Evolutionary conservation across 1,140 invertebrate species (phyloP), one percentile per base, ranked within the genome.

Genomic region (Asbolus verrucosus): DNA sequence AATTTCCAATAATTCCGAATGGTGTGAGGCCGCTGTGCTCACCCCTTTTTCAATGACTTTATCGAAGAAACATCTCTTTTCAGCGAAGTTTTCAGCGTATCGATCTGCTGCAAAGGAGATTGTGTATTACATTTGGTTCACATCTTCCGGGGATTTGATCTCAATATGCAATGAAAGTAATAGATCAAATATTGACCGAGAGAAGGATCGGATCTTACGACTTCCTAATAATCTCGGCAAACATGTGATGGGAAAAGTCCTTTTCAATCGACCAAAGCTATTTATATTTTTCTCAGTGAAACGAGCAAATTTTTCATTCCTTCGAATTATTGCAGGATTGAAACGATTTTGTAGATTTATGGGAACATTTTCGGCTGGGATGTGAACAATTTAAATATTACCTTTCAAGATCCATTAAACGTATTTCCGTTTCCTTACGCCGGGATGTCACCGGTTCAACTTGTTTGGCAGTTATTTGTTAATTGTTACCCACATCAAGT

Each of bases 81-180:
- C 19, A 30, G 19, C 9, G 30, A 54, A 54, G 46, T 54, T 54
- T 54, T 54, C 24, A 54, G 30, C 18, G 8, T 54, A 54, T 54
- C 46, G 46, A 54, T 54, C 46, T 9, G 4, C 13, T 24, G n/a
- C 11, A 54, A 54, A 54, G 15, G 46, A 54, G 46, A 54, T 54
- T 54, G 46, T 54, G 46, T 54, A 54, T 54, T 54, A 54, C 46
- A 54, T 21, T 54, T 54, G 19, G 46, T 54, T 54, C 46, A 54
- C 46, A 30, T 54, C 46, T 54, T 54, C 21, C 9, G 8, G 30
- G 46, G 46, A 54, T 54, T 54, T 11, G 46, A 54, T 54, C 46
- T 54, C 46, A 54, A 54, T 54, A 54, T 54, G 46, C 46, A 54
- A 54, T 54, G 46, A 54, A 54, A 54, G 46, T 21, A 54, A 54